phyloP scores from a whole-genome alignment of 1,140 invertebrate genomes.

The Mercenaria mercenaria region DNA sequence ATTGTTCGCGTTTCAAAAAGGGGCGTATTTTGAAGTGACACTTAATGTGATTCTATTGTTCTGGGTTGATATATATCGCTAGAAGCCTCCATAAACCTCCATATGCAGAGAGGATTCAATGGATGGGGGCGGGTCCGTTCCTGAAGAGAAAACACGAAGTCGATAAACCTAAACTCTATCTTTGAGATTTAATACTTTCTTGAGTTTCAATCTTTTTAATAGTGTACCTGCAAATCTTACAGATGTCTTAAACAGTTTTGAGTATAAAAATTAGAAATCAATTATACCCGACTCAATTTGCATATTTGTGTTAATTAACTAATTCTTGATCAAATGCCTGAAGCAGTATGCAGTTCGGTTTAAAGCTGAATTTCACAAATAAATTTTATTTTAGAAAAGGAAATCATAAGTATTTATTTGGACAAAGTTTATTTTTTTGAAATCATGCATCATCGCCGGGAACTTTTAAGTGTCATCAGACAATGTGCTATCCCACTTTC shows the following conservation, averaged over 20 bases:
- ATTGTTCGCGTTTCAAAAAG: slow-evolving; percentile 50
- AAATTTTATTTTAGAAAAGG: too few species aligned
- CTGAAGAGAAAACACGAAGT: slow-evolving; percentile 55
- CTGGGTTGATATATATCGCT: slow-evolving; percentile 65
- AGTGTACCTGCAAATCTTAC: slow-evolving; percentile 49
- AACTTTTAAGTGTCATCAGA: too few species aligned
- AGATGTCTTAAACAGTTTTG: slow-evolving; percentile 58
- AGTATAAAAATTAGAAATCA: slow-evolving; percentile 56
- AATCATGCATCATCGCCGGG: too few species aligned
- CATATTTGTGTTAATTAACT: slow-evolving; percentile 44
- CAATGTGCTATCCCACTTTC: too few species aligned
- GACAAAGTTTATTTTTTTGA: too few species aligned
- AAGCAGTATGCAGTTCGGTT: background rate
- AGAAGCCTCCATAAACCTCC: slow-evolving; percentile 59
- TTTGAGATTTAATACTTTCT: slow-evolving; percentile 65
- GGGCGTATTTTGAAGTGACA: slow-evolving; percentile 62
- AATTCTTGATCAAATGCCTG: background rate
- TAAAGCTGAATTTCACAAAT: too few species aligned
- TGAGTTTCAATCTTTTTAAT: slow-evolving; percentile 55
- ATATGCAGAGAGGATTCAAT: slow-evolving; percentile 53
- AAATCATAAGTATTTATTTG: too few species aligned
- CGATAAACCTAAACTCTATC: slow-evolving; percentile 63
- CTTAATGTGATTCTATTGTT: slow-evolving; percentile 65
- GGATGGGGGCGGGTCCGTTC: slow-evolving; percentile 27
- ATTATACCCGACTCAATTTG: slow-evolving; percentile 42